A percentile compares a stretch with the other conserved stretches of the same genome.
phyloP scores from a whole-genome alignment of 1,140 invertebrate species.

The Contarinia nasturtii region DNA sequence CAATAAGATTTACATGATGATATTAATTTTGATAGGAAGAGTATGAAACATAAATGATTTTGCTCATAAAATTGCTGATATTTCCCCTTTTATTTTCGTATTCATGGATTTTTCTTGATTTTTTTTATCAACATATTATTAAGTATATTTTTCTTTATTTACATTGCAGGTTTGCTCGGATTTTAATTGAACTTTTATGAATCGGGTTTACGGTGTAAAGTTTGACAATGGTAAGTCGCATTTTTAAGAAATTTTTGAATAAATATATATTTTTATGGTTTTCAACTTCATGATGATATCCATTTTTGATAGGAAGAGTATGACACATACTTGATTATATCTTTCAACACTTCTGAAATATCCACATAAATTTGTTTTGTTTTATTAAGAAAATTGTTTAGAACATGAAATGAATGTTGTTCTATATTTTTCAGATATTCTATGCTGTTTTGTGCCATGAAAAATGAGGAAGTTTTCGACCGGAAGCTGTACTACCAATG shows the following conservation, averaged over 20 bases:
- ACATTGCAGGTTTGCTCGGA: background rate
- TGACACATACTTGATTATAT: slow-evolving; percentile 2
- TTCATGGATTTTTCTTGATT: no score
- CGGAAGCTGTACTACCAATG: no score
- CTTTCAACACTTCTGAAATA: background rate
- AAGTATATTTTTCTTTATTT: background rate
- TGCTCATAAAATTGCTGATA: slow-evolving; percentile 3
- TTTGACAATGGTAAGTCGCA: background rate
- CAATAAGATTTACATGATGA: no score
- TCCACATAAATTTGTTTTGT: no score
- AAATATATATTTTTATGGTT: no score
- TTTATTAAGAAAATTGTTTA: no score
- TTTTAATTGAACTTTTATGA: background rate
- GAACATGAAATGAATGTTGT: no score
- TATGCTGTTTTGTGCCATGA: no score
- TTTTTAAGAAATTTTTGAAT: background rate
- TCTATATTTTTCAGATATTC: no score
- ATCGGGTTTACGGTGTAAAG: background rate
- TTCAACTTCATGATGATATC: slow-evolving; percentile 24
- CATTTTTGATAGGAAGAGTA: slow-evolving; percentile 11
- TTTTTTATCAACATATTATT: background rate
- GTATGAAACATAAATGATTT: slow-evolving; percentile 8
- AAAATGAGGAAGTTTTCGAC: no score
- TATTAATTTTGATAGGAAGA: slow-evolving; percentile 11
- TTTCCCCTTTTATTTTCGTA: background rate